These are phyloP conservation scores for Paradisaea rubra DNA, from an alignment of 2,113 vertebrate species.

Conservation along the genomic window DNA sequence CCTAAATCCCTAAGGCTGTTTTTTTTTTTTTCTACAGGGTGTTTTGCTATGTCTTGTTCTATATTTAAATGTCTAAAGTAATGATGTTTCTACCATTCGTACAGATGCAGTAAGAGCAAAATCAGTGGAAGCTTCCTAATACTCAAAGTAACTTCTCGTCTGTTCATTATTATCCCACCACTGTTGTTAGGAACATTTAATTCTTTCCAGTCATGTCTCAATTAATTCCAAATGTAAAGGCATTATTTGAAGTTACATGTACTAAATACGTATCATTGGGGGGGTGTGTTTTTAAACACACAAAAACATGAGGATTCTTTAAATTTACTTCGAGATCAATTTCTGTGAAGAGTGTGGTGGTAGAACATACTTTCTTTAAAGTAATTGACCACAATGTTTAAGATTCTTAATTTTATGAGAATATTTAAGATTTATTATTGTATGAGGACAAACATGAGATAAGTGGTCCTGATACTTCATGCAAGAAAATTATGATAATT, in stretches of 20 bases:
- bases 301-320: background rate
- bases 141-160: background rate
- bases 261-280: background rate
- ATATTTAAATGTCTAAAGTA: background rate
- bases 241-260: background rate
- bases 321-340: background rate
- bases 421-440: background rate
- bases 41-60: background rate
- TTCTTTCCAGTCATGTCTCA: fast-evolving
- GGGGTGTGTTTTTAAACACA: background rate
- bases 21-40: background rate
- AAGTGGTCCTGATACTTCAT: background rate
- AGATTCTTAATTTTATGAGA: background rate
- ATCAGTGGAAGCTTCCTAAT: background rate
- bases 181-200: background rate
- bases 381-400: background rate
- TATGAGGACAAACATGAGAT: background rate
- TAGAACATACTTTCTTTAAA: background rate
- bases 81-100: background rate
- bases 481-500: background rate
- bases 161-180: background rate
- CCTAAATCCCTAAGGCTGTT: background rate
- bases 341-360: background rate
- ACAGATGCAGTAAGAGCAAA: background rate
- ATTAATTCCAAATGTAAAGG: background rate